Base-by-base conservation (phyloP, 2,113 vertebrate species). In the Oreochromis tanganicae region DNA sequence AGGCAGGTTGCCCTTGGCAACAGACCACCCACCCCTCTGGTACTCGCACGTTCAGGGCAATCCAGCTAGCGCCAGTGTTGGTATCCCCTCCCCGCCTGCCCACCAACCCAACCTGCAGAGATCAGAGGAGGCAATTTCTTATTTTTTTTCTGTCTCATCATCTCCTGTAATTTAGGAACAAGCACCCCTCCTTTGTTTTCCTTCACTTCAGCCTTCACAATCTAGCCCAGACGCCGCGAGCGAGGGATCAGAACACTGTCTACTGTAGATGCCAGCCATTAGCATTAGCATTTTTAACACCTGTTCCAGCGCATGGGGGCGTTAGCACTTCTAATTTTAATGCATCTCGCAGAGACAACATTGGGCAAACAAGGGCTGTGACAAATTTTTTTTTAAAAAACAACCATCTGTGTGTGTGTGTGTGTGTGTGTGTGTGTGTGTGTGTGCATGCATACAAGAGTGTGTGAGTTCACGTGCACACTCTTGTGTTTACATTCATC, bases 221-320 rank as follows among this genome's bases (percentile, higher is more conserved):
- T 79, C 48, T 48, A 12, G 13, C 52, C 29, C 85, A 88, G 89
- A 84, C 85, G 63, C 9, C 7, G 17, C 68, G 38, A 5, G 43
- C 12, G 14, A 61, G n/a, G 34, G 41, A 88, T 87, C 59, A 85
- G 43, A 85, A 19, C 66, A 4, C 73, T 2, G 80, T 80, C 83
- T 81, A 36, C 82, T 84, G 82, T 91, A 59, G 34, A 82, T 41
- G 83, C 36, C 81, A 80, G 19, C 68, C 83, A 86, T 93, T 91
- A 92, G 82, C 80, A 19, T 88, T 56, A 84, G 89, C 89, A 55
- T 93, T 79, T 75, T 80, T 81, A 90, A 86, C 92, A 92, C 87
- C 68, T 92, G 92, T 91, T 92, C 73, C 10, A 6, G 4, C 29
- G 24, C 57, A 61, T 1, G 73, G 73, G 79, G 61, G 86, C 78